Evolutionary conservation across 2,113 vertebrate genomes (phyloP), one percentile per base, ranked within the genome.

Genomic region (Lophura nycthemera): DNA sequence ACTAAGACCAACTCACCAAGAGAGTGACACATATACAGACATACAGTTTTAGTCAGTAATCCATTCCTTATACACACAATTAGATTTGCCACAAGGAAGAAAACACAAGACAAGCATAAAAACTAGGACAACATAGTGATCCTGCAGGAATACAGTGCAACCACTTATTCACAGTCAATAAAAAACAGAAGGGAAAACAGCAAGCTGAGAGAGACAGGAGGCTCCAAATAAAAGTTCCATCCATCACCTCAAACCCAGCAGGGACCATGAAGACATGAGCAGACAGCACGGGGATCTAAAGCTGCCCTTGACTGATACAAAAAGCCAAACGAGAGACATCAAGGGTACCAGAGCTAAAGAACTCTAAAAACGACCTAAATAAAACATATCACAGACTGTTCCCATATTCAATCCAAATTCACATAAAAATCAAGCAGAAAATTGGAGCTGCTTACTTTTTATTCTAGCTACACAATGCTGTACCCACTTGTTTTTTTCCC

Each of bases 401-500:
- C 72, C 10, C 10, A 43, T 43, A 27, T 56, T 66, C 34, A 27
- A 45, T 47, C 52, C 50, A 22, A 50, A 56, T 32, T 13, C 42
- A n/a, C 19, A 34, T 32, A 43, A 84, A 77, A 81, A 43, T 17
- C 2, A 57, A 45, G 17, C 3, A 6, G 40, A 14, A 2, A 48
- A 4, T 7, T n/a, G 38, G 64, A 82, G 36, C 42, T 14, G 18
- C 19, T 54, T 67, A 11, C 34, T 40, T 57, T 43, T 34, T 36
- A 40, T 18, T 70, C 36, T 32, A 92, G 40, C 13, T 67, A 81
- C 29, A 72, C 11, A 11, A 42, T 4, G 10, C 57, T 72, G 36
- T 15, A 45, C 27, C 27, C 8, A 0, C n/a, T 5, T 36, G 38
- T 48, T 78, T 17, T 4, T 1, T 0, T 1, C 15, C 17, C 8